Percentiles rank a stretch among this genome's conserved stretches.
Conservation (phyloP, 1,140 invertebrate genomes). For the Hyposmocoma kahamanoa region DNA sequence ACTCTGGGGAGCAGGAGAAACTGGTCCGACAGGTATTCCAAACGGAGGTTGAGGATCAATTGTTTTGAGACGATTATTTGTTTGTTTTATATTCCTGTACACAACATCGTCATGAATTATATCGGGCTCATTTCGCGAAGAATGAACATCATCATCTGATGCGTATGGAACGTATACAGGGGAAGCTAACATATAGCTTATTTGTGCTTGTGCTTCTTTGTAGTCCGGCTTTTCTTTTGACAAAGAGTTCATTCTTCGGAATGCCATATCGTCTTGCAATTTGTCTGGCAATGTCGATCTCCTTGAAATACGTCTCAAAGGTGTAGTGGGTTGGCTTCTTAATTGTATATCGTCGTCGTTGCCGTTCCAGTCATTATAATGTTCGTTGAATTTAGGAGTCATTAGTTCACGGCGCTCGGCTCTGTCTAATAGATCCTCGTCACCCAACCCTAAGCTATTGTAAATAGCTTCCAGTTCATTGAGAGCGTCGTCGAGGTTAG, state of each 20-base stretch:
- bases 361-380: constrained; percentile 68
- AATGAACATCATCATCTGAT: constrained; percentile 65
- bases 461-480: constrained; percentile 93
- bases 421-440: constrained; percentile 86
- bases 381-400: constrained; percentile 63
- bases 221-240: constrained; percentile 70
- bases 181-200: constrained; percentile 83
- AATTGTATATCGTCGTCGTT: constrained; percentile 60
- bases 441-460: constrained; percentile 85
- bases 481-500: constrained; percentile 89
- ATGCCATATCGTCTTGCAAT: constrained; percentile 86
- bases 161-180: constrained; percentile 74
- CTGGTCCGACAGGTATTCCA: constrained; percentile 89
- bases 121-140: constrained; percentile 82
- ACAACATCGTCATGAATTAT: constrained; percentile 88
- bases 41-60: constrained; percentile 90
- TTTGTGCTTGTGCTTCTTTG: constrained; percentile 75
- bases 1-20: constrained; percentile 82
- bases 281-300: constrained; percentile 75
- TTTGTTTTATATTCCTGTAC: constrained; percentile 84
- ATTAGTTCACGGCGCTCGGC: constrained; percentile 84
- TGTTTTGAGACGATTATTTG: constrained; percentile 82
- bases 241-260: constrained; percentile 79
- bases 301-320: constrained; percentile 44
- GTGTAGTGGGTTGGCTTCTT: constrained; percentile 58